These are phyloP conservation scores for Herpetotheres cachinnans DNA, from an alignment of 2,113 vertebrate genomes.

Conservation along the genomic window DNA sequence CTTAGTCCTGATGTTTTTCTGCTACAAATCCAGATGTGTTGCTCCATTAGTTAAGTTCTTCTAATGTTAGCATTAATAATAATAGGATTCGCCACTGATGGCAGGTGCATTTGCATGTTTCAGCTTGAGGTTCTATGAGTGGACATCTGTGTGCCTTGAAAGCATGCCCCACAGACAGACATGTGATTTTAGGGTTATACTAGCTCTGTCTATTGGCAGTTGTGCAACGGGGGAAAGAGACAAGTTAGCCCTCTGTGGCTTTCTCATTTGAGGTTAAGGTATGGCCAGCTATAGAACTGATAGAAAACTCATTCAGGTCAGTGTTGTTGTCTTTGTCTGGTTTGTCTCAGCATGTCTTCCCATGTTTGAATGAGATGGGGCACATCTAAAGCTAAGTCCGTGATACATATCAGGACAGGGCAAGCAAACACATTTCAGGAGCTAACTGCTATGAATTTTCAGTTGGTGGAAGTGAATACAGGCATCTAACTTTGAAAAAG, in stretches of 20 bases:
- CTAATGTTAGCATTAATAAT: background rate
- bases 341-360: background rate
- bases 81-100: background rate
- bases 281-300: background rate
- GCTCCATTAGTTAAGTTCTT: background rate
- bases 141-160: background rate
- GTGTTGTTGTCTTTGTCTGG: background rate
- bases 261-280: background rate
- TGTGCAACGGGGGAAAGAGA: background rate
- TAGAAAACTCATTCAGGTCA: background rate
- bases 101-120: background rate
- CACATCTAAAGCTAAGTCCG: background rate
- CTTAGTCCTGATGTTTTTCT: constrained; percentile 3
- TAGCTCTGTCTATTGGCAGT: background rate
- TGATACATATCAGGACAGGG: background rate
- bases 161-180: background rate
- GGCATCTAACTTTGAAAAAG: background rate
- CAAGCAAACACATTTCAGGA: background rate
- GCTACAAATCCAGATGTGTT: constrained; percentile 10
- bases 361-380: background rate
- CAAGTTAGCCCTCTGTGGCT: background rate
- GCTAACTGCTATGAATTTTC: background rate
- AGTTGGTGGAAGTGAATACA: background rate
- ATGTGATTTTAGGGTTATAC: background rate
- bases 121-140: background rate